Evolutionary conservation across 2,888 invertebrate genomes (phyloP), one percentile per base, ranked within the genome.

Genomic region (Nymphalis polychloros): DNA sequence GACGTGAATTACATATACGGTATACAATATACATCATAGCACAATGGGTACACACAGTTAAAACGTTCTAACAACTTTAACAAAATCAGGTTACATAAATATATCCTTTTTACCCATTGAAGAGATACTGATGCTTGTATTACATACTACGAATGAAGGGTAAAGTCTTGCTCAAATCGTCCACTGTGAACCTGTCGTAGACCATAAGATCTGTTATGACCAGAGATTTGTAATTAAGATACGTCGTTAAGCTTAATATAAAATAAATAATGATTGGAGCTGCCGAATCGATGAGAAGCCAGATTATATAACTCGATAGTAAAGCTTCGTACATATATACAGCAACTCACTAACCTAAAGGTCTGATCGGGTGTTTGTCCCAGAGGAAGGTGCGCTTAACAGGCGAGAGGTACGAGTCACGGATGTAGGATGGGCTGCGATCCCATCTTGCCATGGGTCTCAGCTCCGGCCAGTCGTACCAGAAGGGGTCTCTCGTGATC

Each of bases 351-450:
- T 95, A 95, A 97, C 97, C 96, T 93, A 97, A 95, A 86, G 97
- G 97, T 93, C 97, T 96, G 90, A 96, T 94, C 87, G 97, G 97
- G 93, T 97, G 97, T 92, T 96, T 96, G 92, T 96, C 95, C 97
- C 97, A 97, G 84, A 97, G 94, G 94, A 96, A 97, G 92, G 95
- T 96, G 93, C 97, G 96, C 94, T 97, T 97, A 88, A 97, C 95
- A 73, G 97, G 97, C 84, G 97, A 97, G 90, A 97, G 95, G 93
- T 96, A 97, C 84, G 97, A 97, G 93, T 97, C 96, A 79, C 97
- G 94, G 86, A 97, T 94, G 93, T 95, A 96, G 88, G 95, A 96
- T 73, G 96, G 96, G 86, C 95, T 94, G 86, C 93, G 94, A 87
- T 95, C 94, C 94, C 94, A 94, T 81, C 95, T 94, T 74, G 95